Evolutionary conservation across 2,888 invertebrate species (phyloP).

Genomic region (Sicus ferrugineus): DNA sequence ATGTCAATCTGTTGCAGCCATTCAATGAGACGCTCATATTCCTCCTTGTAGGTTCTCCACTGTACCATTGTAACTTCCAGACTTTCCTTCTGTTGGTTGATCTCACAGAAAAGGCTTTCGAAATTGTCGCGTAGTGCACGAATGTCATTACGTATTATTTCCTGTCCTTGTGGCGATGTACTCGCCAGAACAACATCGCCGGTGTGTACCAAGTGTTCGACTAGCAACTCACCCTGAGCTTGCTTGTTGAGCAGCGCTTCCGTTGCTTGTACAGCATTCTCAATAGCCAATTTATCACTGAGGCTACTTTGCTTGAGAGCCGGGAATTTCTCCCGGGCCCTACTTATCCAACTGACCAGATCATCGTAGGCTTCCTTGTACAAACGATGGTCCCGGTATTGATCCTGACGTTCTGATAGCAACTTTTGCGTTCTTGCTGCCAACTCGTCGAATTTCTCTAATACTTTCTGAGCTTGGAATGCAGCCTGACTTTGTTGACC

Average conservation of each 20-base stretch:
- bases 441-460: conserved; percentile 83
- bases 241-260: conserved; percentile 87
- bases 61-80: conserved; percentile 82
- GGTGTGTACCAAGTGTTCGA: conserved; percentile 87
- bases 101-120: conserved; percentile 83
- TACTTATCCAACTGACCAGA: conserved; percentile 84
- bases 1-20: conserved; percentile 94
- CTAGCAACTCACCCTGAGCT: conserved; percentile 86
- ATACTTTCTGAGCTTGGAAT: conserved; percentile 83
- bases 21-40: conserved; percentile 88
- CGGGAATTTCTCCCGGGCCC: conserved; percentile 89
- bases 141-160: conserved; percentile 83
- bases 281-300: conserved; percentile 87
- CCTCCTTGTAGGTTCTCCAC: conserved; percentile 92
- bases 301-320: conserved; percentile 83
- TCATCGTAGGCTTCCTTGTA: conserved; percentile 94
- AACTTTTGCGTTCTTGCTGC: conserved; percentile 80
- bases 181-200: conserved; percentile 87
- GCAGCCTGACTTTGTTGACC: conserved; percentile 86
- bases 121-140: conserved; percentile 85
- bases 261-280: conserved; percentile 86
- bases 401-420: conserved; percentile 80
- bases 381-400: conserved; percentile 85
- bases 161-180: conserved; percentile 82
- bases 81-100: conserved; percentile 84